Evolutionary conservation across 2,888 invertebrate species (phyloP), one percentile per base, ranked within the genome.

Genomic region (Ecliptopera silaceata): DNA sequence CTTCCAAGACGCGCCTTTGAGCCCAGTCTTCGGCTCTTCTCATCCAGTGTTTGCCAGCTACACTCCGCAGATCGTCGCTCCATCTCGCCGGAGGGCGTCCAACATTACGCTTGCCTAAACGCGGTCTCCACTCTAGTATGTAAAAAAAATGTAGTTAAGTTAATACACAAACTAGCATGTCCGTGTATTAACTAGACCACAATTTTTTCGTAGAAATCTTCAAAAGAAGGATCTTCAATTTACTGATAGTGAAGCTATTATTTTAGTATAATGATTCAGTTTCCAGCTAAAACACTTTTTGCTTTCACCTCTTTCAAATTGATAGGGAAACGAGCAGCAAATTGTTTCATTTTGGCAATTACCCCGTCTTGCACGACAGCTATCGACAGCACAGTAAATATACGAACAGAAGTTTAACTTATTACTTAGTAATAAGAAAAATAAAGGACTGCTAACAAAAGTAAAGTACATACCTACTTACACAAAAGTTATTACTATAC

Each of bases 291-390:
- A 59, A 59, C 13, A 38, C 42, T 54, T 59, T 51, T 50, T 49
- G 53, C 39, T 43, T 51, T 46, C 22, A 46, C 50, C 49, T 58
- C 15, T 47, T 50, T 50, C 47, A 59, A 59, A 55, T 57, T 61
- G 57, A 61, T 61, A 61, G 57, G 43, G 47, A 56, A 57, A 61
- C 57, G 57, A 61, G 51, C 61, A 61, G 53, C 51, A 61, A 61
- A 61, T 61, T 61, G 61, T 61, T 61, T 57, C 61, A 57, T 61
- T 61, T 61, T 50, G 62, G 53, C 63, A 61, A 57, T 59, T 66
- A 58, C 58, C 58, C 41, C 50, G 50, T 61, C 56, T 60, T 58
- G 60, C 56, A 58, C 58, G 52, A 58, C 60, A 56, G 48, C 53
- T 58, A 56, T 59, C 53, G 47, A 44, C 18, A 56, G 13, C 54